Base-by-base conservation (phyloP, 2,797 vertebrate genomes). In the Xiphorhynchus erythropygius region DNA sequence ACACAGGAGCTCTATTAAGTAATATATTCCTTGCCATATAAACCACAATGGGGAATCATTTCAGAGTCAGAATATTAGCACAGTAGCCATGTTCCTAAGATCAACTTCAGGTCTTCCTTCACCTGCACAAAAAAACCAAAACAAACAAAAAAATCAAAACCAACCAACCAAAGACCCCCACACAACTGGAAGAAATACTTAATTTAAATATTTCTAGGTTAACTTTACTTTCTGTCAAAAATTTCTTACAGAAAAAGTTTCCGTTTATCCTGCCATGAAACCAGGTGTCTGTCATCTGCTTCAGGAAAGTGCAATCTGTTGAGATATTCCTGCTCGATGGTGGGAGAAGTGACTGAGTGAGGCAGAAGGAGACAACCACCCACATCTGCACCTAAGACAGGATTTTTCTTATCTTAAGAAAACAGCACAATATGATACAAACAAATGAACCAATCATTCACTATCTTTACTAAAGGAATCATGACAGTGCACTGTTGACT, bases 61-160 rank as follows among this genome's bases (percentile, higher is more conserved):
- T 59, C 8, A 33, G 46, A 32, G 30, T 56, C 60, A 84, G 53
- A 86, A 57, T 64, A 69, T 27, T 32, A 81, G 3, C 50, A 27
- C 37, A 65, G 28, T 37, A 27, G 16, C 35, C 7, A 5, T 3
- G 2, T 18, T 0, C 0, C 62, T 57, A 55, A 75, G 42, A 78
- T 46, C 5, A 74, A 5, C 25, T 69, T 13, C n/a, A 60, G 18
- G 8, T 63, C 32, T 84, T 49, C 16, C 16, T 68, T 79, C 10
- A 16, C 17, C 15, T 37, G 16, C 49, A 33, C 25, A 49, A 27
- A 25, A 9, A 49, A 49, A 7, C 13, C 24, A 27, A 49, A 25
- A 15, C 12, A 49, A 49, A 23, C 46, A 32, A 47, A 13, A 13
- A 13, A 84, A 87, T 52, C 13, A 49, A 49, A 25, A 49, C 24